Conservation (phyloP, 2,797 vertebrate genomes). For the Silurus lanzhouensis region DNA sequence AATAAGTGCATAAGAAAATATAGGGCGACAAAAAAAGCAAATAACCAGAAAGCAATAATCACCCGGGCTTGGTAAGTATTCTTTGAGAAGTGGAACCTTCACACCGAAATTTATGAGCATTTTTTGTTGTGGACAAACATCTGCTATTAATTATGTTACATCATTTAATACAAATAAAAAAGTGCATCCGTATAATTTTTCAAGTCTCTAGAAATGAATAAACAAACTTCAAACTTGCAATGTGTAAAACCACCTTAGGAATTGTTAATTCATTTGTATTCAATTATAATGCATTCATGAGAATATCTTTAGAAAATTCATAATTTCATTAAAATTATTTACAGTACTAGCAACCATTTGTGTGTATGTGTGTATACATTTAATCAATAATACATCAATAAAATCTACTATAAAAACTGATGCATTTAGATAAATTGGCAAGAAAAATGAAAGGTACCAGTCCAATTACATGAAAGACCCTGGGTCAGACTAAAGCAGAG, state of each 20-base stretch:
- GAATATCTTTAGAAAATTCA: background rate
- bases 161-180: background rate
- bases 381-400: background rate
- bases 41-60: background rate
- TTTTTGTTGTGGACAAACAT: background rate
- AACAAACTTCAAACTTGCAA: background rate
- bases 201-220: background rate
- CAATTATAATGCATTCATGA: background rate
- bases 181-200: background rate
- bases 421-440: too few relatives aligned
- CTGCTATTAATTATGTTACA: background rate
- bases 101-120: background rate
- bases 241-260: background rate
- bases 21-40: background rate
- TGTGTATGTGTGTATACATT: background rate
- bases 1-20: background rate
- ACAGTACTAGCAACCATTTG: background rate
- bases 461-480: background rate
- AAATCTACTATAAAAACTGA: background rate
- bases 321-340: background rate
- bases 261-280: background rate
- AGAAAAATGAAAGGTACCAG: background rate
- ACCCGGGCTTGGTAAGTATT: background rate
- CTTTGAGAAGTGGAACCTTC: background rate
- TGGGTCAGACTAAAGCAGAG: background rate